phyloP scores from a whole-genome alignment of 2,113 vertebrate species.

The Periophthalmus modestus region DNA sequence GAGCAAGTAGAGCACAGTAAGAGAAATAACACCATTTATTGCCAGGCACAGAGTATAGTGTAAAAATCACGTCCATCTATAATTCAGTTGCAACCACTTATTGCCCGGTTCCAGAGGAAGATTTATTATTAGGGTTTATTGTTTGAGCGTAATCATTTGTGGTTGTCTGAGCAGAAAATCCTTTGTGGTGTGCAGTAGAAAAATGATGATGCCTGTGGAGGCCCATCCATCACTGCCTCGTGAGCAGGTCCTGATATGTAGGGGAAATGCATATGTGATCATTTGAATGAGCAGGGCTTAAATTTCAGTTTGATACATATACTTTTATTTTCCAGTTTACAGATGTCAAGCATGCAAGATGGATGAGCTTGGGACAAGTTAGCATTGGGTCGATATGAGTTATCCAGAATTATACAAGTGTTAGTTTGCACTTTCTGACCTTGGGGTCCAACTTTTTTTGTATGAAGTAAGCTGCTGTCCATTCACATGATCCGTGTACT shows the following conservation, averaged over 20 bases:
- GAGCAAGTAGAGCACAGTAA: not conserved
- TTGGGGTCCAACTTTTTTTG: too few relatives aligned
- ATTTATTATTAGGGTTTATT: conserved; percentile 43
- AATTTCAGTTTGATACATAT: not conserved
- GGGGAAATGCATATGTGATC: not conserved
- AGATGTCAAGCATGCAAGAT: not conserved
- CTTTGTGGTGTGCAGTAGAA: conserved; percentile 1
- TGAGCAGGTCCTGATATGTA: conserved; percentile 13
- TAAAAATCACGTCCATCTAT: conserved; percentile 9
- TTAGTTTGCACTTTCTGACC: too few relatives aligned
- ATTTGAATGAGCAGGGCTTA: not conserved
- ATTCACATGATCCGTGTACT: too few relatives aligned
- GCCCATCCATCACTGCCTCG: conserved; percentile 51
- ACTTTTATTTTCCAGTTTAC: not conserved
- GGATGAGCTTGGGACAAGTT: not conserved
- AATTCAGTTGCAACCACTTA: conserved; percentile 32
- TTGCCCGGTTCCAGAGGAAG: conserved; percentile 18
- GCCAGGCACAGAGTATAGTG: not conserved
- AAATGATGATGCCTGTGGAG: conserved; percentile 34
- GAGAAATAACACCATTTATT: not conserved
- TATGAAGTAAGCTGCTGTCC: too few relatives aligned
- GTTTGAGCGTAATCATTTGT: conserved; percentile 42
- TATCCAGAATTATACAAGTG: not conserved
- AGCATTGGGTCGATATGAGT: not conserved
- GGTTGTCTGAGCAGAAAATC: conserved; percentile 24